Evolutionary conservation across 2,797 vertebrate species (phyloP), one percentile per base, ranked within the genome.

Genomic region (Helarctos malayanus): DNA sequence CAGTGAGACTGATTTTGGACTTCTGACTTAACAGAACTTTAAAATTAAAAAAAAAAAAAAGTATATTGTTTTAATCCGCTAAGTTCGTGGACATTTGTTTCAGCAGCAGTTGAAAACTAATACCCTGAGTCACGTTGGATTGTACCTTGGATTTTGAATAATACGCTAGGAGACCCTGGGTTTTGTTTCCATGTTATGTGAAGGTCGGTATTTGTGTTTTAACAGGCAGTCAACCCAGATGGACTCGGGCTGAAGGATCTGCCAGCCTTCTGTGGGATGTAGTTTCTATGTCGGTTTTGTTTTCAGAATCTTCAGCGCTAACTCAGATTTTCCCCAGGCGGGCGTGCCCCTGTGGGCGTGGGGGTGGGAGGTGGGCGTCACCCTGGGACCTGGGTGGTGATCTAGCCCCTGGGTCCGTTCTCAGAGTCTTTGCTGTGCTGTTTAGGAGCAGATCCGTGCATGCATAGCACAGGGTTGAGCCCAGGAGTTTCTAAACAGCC

Each of bases 151-250:
- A 23, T 80, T 86, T 59, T 49, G 18, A 78, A 71, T 56, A 32
- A 35, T 73, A 21, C 38, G 27, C 83, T 38, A 29, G 1, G 15
- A 81, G 79, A 71, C 7, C 1, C 27, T 68, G 45, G 12, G 32
- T 63, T 84, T 27, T 35, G 27, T 81, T 83, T 69, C 35, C 13
- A 38, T 10, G 16, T 52, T 35, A 15, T 7, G 5, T 25, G 59
- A 80, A 57, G 68, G 41, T 19, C 76, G 35, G 15, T 52, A 56
- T 76, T 94, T 71, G 45, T 54, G n/a, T 32, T 94, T 84, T 61
- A 68, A 59, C 2, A 45, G 32, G 47, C 35, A 54, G 41, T 49
- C 29, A 69, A 7, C 3, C 10, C 21, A 13, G 2, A 19, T 8
- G 57, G 54, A 80, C 63, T 89, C 23, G 61, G 63, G 45, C 14